These are phyloP conservation scores for Nasua narica DNA, from an alignment of 2,797 vertebrate genomes.

Conservation along the genomic window DNA sequence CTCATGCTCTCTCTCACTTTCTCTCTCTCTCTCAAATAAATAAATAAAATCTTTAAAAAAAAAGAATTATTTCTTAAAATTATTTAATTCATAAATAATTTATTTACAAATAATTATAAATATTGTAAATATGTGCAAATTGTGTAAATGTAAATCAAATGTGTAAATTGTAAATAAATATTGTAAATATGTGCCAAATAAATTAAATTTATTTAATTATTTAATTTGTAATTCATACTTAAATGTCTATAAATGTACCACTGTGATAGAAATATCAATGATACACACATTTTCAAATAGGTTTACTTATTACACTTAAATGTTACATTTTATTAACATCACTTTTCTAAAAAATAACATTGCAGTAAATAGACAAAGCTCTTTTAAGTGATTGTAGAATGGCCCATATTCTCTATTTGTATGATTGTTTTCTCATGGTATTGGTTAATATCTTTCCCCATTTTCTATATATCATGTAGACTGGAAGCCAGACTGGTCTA, in stretches of 20 bases:
- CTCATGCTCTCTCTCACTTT: too few species aligned
- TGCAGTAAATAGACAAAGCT: background rate
- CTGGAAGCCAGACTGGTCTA: background rate
- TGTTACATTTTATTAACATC: background rate
- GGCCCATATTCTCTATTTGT: background rate
- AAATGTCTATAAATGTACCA: background rate
- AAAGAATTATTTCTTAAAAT: too few species aligned
- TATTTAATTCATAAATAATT: too few species aligned
- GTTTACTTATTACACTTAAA: background rate
- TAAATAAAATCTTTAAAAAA: too few species aligned
- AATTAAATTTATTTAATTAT: too few species aligned
- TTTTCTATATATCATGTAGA: background rate
- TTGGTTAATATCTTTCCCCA: background rate
- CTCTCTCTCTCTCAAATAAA: too few species aligned
- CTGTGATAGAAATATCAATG: background rate
- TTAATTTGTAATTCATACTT: background rate
- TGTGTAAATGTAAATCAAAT: too few species aligned
- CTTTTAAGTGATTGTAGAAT: background rate
- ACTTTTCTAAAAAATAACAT: background rate
- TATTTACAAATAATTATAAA: too few species aligned
- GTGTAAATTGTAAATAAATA: too few species aligned
- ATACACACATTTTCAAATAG: background rate
- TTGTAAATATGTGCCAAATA: too few species aligned
- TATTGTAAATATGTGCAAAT: too few species aligned
- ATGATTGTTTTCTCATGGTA: background rate